Base-by-base conservation (phyloP, 1,140 invertebrate species). In the Fopius arisanus region DNA sequence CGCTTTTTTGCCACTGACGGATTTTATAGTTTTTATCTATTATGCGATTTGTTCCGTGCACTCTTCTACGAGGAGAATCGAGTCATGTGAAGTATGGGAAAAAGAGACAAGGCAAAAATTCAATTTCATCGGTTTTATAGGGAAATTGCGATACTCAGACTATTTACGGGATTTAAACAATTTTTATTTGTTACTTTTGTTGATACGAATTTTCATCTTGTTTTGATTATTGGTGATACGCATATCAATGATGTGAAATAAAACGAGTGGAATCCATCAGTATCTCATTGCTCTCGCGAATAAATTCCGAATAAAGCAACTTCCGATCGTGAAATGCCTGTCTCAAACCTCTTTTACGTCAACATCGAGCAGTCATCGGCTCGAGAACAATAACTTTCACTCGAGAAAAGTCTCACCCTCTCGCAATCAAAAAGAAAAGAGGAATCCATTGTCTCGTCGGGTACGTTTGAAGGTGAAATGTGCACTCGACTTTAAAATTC, bases 111-210 rank as follows among this genome's bases (percentile, higher is more conserved):
- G 43, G 16, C 14, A 48, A 48, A 48, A 48, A n/a, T 48, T 48
- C 43, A 48, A 48, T 48, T 48, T 48, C 43, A 48, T 48, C 43
- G 43, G 43, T 48, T 48, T 48, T 48, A 48, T 48, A 48, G 43
- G 43, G n/a, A 48, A 48, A 48, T 48, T 37, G 33, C 43, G 16
- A 48, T 48, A n/a, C 16, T 2, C 14, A 48, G 43, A 48, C 14
- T 48, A n/a, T 48, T 48, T 48, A 48, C 43, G 43, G 43, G 14
- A 14, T 48, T 48, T 48, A 16, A 16, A 5, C 16, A 16, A 16
- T 48, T 16, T 48, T 48, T 48, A 7, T 28, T 21, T 59, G 21
- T 59, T 23, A 28, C 19, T 59, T 59, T 59, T 28, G 23, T 59
- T 59, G 54, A 26, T 3, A 10, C 10, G 23, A 59, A 59, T 48